A percentile compares a stretch with the other conserved stretches of the same genome.
These are phyloP conservation scores for Lethenteron camtschaticum DNA, from an alignment of 2,113 vertebrate species.

Conservation along the genomic window DNA sequence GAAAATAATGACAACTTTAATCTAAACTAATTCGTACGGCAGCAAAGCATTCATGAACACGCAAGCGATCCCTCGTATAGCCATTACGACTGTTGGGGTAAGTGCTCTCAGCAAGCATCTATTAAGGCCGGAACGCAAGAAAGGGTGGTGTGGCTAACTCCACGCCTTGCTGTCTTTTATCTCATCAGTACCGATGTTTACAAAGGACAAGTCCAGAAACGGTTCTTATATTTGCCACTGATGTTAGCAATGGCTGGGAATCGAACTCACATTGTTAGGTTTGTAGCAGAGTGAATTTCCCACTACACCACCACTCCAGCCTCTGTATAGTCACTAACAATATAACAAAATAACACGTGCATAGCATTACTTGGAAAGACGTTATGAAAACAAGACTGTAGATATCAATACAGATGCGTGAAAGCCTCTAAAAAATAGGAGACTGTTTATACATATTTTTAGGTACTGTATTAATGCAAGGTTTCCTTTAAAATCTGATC, in stretches of 20 bases:
- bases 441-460: constrained; percentile 20
- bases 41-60: constrained; percentile 13
- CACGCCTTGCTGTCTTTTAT: too few species aligned
- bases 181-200: too few species aligned
- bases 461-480: constrained; percentile 14
- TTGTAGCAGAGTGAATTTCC: too few species aligned
- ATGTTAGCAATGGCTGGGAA: too few species aligned
- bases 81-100: constrained; percentile 18
- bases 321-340: too few species aligned
- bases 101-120: constrained; percentile 16
- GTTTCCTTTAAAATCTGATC: constrained; percentile 21
- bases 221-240: too few species aligned
- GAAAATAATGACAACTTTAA: too few species aligned
- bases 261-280: too few species aligned
- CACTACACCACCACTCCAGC: too few species aligned
- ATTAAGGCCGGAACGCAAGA: constrained; percentile 24
- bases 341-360: too few species aligned
- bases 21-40: neutral
- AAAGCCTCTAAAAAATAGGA: constrained; percentile 8
- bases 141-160: constrained; percentile 8
- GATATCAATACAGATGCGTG: neutral
- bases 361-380: too few species aligned
- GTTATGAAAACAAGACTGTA: constrained; percentile 1
- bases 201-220: too few species aligned
- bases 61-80: constrained; percentile 15